Percentiles rank a stretch among this genome's conserved stretches.
These are phyloP conservation scores for Diadophis punctatus DNA, from an alignment of 2,113 vertebrate genomes.

Conservation along the genomic window DNA sequence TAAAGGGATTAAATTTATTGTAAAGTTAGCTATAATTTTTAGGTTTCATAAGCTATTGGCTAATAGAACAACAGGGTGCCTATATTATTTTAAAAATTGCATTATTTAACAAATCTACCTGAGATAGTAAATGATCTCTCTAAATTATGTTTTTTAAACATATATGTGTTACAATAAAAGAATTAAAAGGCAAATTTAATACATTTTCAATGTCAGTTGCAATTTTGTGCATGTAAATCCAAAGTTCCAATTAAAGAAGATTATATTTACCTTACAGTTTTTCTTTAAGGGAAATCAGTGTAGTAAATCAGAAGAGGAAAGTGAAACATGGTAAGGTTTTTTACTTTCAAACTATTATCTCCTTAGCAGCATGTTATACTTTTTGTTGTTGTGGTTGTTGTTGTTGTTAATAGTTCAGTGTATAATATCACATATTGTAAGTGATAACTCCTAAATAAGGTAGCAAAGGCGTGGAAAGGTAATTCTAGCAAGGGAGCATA, in stretches of 20 bases:
- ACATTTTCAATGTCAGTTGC: background rate
- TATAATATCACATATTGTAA: background rate
- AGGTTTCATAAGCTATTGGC: background rate
- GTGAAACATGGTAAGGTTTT: constrained; percentile 31
- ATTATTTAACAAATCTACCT: background rate
- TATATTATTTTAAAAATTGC: background rate
- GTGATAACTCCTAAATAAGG: background rate
- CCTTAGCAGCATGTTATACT: constrained; percentile 13
- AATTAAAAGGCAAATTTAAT: background rate
- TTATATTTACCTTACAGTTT: constrained; percentile 22
- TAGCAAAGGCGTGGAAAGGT: constrained; percentile 3
- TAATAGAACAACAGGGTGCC: background rate
- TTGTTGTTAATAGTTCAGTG: background rate
- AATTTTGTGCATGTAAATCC: background rate
- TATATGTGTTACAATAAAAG: background rate
- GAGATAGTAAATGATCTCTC: background rate
- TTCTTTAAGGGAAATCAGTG: constrained; percentile 39
- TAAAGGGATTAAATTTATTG: background rate
- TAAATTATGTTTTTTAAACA: background rate
- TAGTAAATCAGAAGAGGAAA: constrained; percentile 36
- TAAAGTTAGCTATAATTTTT: background rate
- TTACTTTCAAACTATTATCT: constrained; percentile 23
- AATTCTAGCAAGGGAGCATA: background rate
- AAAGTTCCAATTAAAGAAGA: constrained; percentile 39
- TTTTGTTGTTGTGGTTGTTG: too few relatives aligned